A percentile compares a stretch with the other conserved stretches of the same genome.
phyloP scores from a whole-genome alignment of 2,797 vertebrate species.

The Australoheros facetus region DNA sequence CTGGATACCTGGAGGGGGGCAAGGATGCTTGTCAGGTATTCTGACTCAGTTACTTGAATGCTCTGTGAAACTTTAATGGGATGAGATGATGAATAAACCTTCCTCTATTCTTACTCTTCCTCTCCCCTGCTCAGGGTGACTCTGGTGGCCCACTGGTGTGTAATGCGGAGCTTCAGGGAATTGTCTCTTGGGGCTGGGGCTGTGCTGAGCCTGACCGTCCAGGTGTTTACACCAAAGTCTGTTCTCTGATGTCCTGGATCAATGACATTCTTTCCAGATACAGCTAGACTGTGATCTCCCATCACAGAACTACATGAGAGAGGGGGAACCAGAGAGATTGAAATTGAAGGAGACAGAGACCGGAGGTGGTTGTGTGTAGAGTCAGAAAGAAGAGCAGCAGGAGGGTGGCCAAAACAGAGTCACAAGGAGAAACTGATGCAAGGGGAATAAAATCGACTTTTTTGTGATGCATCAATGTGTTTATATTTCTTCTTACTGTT shows the following conservation, averaged over 20 bases:
- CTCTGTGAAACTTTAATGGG: background rate
- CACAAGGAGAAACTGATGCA: background rate
- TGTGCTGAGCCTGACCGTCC: conserved; percentile 80
- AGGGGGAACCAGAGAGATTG: conserved; percentile 25
- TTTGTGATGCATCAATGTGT: conserved; percentile 43
- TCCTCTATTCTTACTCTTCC: background rate
- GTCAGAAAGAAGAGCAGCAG: conserved; percentile 21
- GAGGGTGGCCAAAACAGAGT: background rate
- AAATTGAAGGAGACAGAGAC: conserved; percentile 36
- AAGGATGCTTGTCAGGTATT: conserved; percentile 82
- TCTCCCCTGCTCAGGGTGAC: conserved; percentile 77
- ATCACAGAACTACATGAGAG: conserved; percentile 18
- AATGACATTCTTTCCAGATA: conserved; percentile 69
- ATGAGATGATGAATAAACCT: background rate
- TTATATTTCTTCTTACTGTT: conserved; percentile 23
- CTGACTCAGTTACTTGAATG: background rate
- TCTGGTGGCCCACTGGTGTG: conserved; percentile 89
- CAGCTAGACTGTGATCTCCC: conserved; percentile 63
- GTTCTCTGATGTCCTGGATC: conserved; percentile 86
- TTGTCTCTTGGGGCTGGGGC: conserved; percentile 88
- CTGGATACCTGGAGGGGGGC: conserved; percentile 79
- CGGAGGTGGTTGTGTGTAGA: conserved; percentile 31
- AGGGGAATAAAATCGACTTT: conserved; percentile 57
- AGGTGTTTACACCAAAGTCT: conserved; percentile 88
- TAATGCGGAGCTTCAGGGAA: conserved; percentile 83